phyloP scores from a whole-genome alignment of 2,113 vertebrate species.

The Istiophorus platypterus region DNA sequence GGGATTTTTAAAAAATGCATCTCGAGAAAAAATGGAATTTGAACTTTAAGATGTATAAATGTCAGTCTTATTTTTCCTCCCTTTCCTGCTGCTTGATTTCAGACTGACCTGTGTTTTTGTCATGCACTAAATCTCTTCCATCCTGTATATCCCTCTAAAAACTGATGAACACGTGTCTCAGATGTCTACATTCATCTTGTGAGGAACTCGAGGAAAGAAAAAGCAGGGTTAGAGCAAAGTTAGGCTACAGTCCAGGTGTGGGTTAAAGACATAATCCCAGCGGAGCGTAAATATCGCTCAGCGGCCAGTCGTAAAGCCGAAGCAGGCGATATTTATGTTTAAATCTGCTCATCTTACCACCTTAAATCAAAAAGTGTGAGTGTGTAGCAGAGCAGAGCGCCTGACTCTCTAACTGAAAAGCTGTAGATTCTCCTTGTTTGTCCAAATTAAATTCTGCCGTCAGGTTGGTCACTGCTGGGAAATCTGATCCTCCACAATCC shows the following conservation, averaged over 20 bases:
- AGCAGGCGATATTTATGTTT: background rate
- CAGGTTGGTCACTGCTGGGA: background rate
- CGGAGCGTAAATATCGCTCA: background rate
- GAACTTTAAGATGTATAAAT: no score
- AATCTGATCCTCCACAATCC: background rate
- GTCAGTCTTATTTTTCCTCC: no score
- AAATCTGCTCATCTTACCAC: background rate
- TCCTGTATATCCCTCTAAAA: background rate
- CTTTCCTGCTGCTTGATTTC: no score
- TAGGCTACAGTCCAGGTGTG: background rate
- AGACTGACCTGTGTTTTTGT: background rate
- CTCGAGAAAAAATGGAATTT: no score
- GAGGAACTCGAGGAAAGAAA: background rate
- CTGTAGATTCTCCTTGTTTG: slow-evolving; percentile 6
- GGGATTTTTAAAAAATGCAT: no score
- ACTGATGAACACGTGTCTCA: background rate
- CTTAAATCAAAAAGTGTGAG: slow-evolving; percentile 16
- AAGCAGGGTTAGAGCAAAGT: background rate
- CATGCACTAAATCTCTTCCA: no score
- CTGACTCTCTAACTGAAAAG: background rate
- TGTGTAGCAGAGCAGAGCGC: background rate
- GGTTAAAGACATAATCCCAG: slow-evolving; percentile 1
- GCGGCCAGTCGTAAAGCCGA: background rate
- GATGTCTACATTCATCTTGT: background rate
- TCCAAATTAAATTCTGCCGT: background rate